phyloP scores from a whole-genome alignment of 2,888 invertebrate genomes.

The Cerastis leucographa region DNA sequence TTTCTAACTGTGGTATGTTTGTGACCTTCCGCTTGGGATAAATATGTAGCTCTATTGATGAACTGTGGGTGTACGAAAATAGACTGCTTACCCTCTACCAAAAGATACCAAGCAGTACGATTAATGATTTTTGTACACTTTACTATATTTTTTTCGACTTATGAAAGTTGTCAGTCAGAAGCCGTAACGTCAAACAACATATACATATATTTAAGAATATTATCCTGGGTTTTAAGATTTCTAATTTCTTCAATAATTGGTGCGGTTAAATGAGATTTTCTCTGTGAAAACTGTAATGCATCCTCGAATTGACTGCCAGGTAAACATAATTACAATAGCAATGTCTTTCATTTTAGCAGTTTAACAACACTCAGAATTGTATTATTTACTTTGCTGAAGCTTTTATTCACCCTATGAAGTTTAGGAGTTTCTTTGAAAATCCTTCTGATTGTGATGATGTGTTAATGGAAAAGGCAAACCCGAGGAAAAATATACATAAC shows the following conservation, averaged over 20 bases:
- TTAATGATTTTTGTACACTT: conserved; percentile 12
- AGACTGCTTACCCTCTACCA: conserved; percentile 12
- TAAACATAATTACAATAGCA: background rate
- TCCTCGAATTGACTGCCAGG: background rate
- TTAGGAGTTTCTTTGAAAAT: background rate
- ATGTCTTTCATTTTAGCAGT: background rate
- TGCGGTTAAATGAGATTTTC: background rate
- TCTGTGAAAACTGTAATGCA: background rate
- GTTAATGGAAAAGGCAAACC: background rate
- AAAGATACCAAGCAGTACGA: background rate
- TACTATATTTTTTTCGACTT: background rate
- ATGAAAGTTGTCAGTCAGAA: background rate
- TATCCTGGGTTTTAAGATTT: too few species aligned
- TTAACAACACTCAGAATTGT: background rate
- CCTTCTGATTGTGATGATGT: background rate
- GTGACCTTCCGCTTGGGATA: conserved; percentile 35
- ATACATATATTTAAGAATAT: too few species aligned
- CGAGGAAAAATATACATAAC: background rate
- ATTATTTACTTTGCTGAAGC: background rate
- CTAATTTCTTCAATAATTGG: background rate
- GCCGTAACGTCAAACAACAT: background rate
- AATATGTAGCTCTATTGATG: conserved; percentile 37
- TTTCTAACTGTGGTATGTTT: conserved; percentile 4
- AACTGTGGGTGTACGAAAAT: conserved; percentile 32
- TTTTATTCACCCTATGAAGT: background rate